Evolutionary conservation across 2,113 vertebrate genomes (phyloP), one percentile per base, ranked within the genome.

Genomic region (Peromyscus leucopus): DNA sequence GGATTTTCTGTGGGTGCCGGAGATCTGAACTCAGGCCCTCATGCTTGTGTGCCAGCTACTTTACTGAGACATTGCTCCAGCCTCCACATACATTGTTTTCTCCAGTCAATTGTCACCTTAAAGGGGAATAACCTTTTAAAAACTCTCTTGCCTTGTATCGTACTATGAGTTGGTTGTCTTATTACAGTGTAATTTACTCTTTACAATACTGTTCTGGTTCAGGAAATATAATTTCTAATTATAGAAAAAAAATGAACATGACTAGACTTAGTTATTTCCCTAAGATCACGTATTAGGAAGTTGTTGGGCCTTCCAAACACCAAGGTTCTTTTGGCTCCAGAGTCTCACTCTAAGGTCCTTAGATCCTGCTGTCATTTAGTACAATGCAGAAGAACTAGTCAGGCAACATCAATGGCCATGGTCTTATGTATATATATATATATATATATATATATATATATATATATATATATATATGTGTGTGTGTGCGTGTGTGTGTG

Each of bases 331-430:
- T 24, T 74, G 90, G 71, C 39, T 82, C 61, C 21, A 13, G 31
- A 42, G 36, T 42, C 57, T 51, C 61, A 31, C 57, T 96, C 26
- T 93, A 22, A 75, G 36, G 69, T 51, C 13, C 63, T 33, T 42
- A 1, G 0, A 22, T 63, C 19, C 9, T 8, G 10, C n/a, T n/a
- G 42, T 26, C 5, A 1, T 13, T 72, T 9, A n/a, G 7, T 51
- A 21, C 4, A 63, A 2, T 87, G 24, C 16, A 36, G n/a, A 90
- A 84, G 55, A 36, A 11, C 33, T 42, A 39, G 15, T 51, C 46
- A 80, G 79, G 33, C 63, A 46, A 31, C 28, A 36, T 33, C 6
- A 31, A 10, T 5, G 59, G 24, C 7, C 15, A 19, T 63, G 82
- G 13, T 63, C 24, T 84, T 84, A 15, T 63, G 7, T 84, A 63